Conservation (phyloP, 2,797 vertebrate genomes). For the Acanthurus tractus region DNA sequence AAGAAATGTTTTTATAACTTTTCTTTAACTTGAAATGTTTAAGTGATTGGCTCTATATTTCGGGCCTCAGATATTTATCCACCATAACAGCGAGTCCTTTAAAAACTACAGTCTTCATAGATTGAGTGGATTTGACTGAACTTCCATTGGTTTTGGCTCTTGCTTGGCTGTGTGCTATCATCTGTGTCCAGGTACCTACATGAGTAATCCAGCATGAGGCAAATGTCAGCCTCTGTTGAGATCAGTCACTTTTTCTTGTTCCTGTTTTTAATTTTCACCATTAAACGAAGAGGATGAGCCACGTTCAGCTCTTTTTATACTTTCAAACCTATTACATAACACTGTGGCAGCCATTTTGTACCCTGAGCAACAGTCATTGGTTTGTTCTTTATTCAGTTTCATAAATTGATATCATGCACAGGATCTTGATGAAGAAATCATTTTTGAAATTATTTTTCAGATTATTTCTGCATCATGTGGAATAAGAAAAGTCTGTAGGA, state of each 20-base stretch:
- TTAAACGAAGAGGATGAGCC: slow-evolving; percentile 3
- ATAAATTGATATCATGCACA: no score
- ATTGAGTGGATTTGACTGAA: neutral
- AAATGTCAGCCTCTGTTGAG: neutral
- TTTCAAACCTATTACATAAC: slow-evolving; percentile 41
- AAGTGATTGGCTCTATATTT: no score
- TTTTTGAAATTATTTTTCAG: neutral
- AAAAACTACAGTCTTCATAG: neutral
- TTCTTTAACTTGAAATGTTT: neutral
- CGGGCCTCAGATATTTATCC: neutral
- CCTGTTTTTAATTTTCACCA: slow-evolving; percentile 11
- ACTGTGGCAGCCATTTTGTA: slow-evolving; percentile 59
- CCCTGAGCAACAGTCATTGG: neutral
- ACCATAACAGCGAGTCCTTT: neutral
- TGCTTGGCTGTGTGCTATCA: neutral
- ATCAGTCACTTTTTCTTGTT: neutral
- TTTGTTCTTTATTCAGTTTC: neutral
- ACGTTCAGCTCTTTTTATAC: slow-evolving; percentile 15
- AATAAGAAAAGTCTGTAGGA: neutral
- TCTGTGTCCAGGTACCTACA: neutral
- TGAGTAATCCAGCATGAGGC: neutral
- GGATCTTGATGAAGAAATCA: no score
- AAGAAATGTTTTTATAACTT: neutral
- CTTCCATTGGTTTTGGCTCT: neutral
- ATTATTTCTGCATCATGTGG: neutral